Conservation (phyloP, 2,797 vertebrate species). For the Chrosomus eos region DNA sequence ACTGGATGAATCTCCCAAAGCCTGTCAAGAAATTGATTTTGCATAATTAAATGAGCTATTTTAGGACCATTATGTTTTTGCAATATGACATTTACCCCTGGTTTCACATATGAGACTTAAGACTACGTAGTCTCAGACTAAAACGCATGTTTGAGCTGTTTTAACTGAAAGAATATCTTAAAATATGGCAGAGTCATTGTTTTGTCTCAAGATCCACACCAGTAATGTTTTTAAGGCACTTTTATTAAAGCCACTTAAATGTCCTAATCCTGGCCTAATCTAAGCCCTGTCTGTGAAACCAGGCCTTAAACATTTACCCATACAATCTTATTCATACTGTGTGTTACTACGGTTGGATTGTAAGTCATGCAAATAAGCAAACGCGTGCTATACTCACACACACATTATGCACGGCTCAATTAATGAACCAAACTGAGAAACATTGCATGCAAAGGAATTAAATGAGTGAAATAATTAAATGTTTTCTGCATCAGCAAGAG, state of each 20-base stretch:
- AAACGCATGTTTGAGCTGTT: too few relatives aligned
- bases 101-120: too few relatives aligned
- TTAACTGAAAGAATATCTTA: too few relatives aligned
- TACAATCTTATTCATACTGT: too few relatives aligned
- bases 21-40: background rate
- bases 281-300: too few relatives aligned
- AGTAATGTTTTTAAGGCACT: too few relatives aligned
- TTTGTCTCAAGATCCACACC: too few relatives aligned
- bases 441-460: constrained; percentile 4
- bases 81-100: background rate
- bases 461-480: constrained; percentile 31
- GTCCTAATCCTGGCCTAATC: too few relatives aligned
- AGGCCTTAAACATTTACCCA: too few relatives aligned
- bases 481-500: constrained; percentile 21
- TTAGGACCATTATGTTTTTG: background rate
- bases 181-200: too few relatives aligned
- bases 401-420: background rate
- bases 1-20: background rate
- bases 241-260: too few relatives aligned
- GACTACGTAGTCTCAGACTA: too few relatives aligned
- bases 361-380: background rate
- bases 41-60: background rate
- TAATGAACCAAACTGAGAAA: constrained; percentile 15
- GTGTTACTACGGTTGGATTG: background rate
- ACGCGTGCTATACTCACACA: background rate